Evolutionary conservation across 2,888 invertebrate species (phyloP).

Genomic region (Cabera pusaria): DNA sequence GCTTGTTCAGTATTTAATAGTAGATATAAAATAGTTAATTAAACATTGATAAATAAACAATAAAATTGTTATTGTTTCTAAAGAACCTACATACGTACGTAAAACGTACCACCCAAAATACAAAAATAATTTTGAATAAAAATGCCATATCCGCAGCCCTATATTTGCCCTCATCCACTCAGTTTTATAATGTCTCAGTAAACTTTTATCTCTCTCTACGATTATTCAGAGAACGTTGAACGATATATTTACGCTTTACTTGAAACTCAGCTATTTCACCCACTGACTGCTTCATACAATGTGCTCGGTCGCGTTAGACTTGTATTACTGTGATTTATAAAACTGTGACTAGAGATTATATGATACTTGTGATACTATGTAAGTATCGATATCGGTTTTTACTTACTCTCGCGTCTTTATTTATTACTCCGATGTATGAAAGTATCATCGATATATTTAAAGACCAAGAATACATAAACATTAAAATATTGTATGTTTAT

Average conservation of each 20-base stretch:
- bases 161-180: conserved; percentile 35
- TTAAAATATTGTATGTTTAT: too few relatives aligned
- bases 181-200: conserved; percentile 59
- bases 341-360: conserved; percentile 28
- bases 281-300: conserved; percentile 20
- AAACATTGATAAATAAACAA: too few relatives aligned
- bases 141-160: conserved; percentile 42
- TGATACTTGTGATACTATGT: conserved; percentile 1
- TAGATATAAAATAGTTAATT: too few relatives aligned
- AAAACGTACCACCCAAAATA: too few relatives aligned
- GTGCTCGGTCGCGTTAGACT: conserved; percentile 36
- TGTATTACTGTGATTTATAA: conserved; percentile 45
- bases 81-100: too few relatives aligned
- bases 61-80: too few relatives aligned
- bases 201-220: conserved; percentile 60
- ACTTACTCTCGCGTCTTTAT: too few relatives aligned
- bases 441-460: too few relatives aligned
- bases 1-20: too few relatives aligned
- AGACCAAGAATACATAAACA: too few relatives aligned
- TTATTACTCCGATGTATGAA: too few relatives aligned
- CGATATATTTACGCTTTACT: conserved; percentile 63
- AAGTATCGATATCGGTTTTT: conserved; percentile 2
- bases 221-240: conserved; percentile 69
- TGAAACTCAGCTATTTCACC: conserved; percentile 17
- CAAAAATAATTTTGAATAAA: too few relatives aligned